A percentile compares a stretch with the other conserved stretches of the same genome.
Evolutionary conservation across 2,113 vertebrate genomes (phyloP).

Genomic region (Calcarius ornatus): DNA sequence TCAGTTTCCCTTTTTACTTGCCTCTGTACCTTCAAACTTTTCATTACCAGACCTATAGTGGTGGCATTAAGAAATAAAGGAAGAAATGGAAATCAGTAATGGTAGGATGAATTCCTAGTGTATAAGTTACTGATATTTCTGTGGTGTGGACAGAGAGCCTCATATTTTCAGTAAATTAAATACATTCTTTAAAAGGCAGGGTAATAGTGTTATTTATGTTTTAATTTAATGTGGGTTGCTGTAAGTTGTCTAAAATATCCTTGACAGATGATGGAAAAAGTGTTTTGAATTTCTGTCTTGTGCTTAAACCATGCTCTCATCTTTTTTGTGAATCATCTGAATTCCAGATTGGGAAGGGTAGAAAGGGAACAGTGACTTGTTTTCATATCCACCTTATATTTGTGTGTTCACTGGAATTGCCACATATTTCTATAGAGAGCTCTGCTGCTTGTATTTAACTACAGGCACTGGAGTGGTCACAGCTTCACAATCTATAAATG

Average conservation of each 20-base stretch:
- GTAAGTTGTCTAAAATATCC: background rate
- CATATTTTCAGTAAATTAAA: background rate
- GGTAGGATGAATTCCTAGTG: background rate
- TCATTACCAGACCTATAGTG: background rate
- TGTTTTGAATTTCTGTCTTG: background rate
- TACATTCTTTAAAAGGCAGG: fast-evolving
- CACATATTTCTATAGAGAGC: background rate
- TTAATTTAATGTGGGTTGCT: background rate
- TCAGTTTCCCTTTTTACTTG: background rate
- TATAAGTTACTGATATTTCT: background rate
- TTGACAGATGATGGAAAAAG: background rate
- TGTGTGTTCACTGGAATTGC: background rate
- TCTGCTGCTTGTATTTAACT: background rate
- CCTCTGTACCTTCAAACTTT: background rate
- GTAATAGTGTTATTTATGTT: background rate
- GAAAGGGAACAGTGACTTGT: background rate
- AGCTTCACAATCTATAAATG: background rate
- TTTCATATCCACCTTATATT: background rate
- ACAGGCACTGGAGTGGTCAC: background rate
- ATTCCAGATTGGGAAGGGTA: background rate
- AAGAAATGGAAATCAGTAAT: background rate
- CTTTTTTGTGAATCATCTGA: background rate
- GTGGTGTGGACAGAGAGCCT: background rate
- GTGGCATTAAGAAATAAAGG: background rate
- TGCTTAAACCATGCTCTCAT: background rate